Evolutionary conservation across 2,113 vertebrate genomes (phyloP).

Genomic region (Phalacrocorax brasilianus): DNA sequence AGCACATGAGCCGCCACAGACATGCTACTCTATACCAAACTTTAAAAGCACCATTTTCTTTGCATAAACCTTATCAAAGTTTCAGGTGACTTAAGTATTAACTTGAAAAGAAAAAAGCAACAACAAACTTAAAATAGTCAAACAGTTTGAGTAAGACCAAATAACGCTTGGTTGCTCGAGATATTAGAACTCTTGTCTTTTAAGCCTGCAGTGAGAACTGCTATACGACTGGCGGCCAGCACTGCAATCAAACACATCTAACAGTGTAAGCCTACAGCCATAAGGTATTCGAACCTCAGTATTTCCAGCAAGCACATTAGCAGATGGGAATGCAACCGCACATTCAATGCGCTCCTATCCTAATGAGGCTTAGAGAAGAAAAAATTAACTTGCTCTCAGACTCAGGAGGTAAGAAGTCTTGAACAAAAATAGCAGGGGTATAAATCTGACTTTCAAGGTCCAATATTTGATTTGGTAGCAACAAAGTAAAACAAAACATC

Average conservation of each 20-base stretch:
- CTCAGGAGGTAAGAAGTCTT: not conserved
- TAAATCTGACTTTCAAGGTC: constrained; percentile 25
- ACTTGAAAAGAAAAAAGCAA: not conserved
- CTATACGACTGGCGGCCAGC: not conserved
- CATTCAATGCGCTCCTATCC: not conserved
- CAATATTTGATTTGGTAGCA: constrained; percentile 21
- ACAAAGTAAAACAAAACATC: constrained; percentile 1
- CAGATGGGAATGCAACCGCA: not conserved
- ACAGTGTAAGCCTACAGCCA: not conserved
- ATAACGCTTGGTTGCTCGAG: not conserved
- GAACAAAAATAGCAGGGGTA: constrained; percentile 30
- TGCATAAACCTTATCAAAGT: not conserved
- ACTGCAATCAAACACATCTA: not conserved
- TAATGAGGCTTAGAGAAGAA: not conserved
- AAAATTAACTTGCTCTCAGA: not conserved
- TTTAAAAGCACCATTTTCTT: not conserved
- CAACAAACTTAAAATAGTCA: not conserved
- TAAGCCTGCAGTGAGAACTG: not conserved
- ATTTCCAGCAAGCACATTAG: not conserved
- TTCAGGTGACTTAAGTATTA: not conserved
- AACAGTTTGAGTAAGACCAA: not conserved
- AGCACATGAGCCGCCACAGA: not conserved
- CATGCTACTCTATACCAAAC: not conserved
- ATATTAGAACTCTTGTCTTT: not conserved
- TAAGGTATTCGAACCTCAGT: not conserved